phyloP scores from a whole-genome alignment of 2,888 invertebrate species.

The Amblyjoppa proteus region DNA sequence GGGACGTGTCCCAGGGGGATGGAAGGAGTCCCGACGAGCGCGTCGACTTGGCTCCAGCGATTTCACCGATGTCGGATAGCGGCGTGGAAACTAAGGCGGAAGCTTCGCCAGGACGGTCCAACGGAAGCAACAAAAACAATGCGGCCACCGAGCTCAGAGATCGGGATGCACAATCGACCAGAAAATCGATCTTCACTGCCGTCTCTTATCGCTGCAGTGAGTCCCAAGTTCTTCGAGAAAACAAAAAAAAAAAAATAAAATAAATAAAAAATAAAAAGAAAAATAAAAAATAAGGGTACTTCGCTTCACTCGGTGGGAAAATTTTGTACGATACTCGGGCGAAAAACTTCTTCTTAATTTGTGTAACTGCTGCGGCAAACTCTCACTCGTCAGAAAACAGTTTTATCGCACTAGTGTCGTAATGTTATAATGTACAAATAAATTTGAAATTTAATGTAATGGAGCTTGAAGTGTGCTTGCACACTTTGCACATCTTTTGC shows the following conservation, averaged over 20 bases:
- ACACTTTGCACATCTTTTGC: too few species aligned
- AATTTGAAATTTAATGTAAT: too few species aligned
- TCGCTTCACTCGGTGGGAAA: too few species aligned
- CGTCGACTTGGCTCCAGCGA: constrained; percentile 54
- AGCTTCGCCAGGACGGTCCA: constrained; percentile 66
- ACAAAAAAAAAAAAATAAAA: not conserved
- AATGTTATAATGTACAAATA: too few species aligned
- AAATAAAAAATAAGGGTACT: not conserved
- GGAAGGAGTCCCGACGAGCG: constrained; percentile 72
- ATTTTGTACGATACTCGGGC: too few species aligned
- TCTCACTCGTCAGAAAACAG: too few species aligned
- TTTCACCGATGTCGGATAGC: constrained; percentile 32
- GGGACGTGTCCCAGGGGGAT: constrained; percentile 74
- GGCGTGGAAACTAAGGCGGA: constrained; percentile 70
- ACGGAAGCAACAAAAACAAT: constrained; percentile 73
- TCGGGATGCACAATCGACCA: constrained; percentile 45
- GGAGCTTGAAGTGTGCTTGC: too few species aligned
- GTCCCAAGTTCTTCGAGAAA: constrained; percentile 1
- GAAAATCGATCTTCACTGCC: constrained; percentile 31
- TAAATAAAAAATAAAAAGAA: not conserved
- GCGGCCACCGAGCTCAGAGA: constrained; percentile 43
- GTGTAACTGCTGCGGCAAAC: too few species aligned
- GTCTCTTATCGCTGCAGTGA: constrained; percentile 58
- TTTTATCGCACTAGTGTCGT: too few species aligned
- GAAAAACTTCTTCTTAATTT: too few species aligned